Conservation (phyloP, 1,140 invertebrate genomes). For the Neotoxoptera formosana region DNA sequence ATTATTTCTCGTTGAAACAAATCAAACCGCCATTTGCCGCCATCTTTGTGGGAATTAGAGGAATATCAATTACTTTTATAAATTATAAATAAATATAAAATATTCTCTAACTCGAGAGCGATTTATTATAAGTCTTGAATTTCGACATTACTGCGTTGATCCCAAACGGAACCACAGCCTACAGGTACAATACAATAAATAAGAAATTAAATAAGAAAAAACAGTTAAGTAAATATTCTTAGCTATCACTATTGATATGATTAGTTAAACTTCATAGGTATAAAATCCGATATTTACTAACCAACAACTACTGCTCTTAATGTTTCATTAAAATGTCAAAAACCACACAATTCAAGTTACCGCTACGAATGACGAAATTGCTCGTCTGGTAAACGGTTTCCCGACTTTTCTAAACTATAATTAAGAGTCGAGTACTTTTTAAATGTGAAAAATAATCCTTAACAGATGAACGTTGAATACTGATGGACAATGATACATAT, state of each 20-base stretch:
- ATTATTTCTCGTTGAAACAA: no score
- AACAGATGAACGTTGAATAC: not conserved
- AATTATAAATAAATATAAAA: no score
- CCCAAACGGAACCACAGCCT: not conserved
- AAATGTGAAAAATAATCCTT: not conserved
- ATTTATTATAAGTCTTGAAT: no score
- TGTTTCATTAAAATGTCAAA: not conserved
- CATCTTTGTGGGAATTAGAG: no score
- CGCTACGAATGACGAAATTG: not conserved
- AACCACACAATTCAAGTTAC: not conserved
- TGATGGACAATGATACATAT: not conserved
- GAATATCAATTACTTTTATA: no score
- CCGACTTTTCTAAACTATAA: not conserved
- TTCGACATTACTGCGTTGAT: no score
- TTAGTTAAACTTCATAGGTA: no score
- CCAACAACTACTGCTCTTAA: not conserved
- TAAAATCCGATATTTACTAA: not conserved
- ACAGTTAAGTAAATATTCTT: not conserved
- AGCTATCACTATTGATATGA: not conserved
- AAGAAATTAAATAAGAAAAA: not conserved
- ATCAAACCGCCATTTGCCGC: no score
- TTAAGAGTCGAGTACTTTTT: not conserved
- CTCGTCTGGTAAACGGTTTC: not conserved
- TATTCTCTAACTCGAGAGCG: no score
- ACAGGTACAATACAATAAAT: not conserved